phyloP scores from a whole-genome alignment of 2,797 vertebrate genomes.

The Fringilla coelebs region DNA sequence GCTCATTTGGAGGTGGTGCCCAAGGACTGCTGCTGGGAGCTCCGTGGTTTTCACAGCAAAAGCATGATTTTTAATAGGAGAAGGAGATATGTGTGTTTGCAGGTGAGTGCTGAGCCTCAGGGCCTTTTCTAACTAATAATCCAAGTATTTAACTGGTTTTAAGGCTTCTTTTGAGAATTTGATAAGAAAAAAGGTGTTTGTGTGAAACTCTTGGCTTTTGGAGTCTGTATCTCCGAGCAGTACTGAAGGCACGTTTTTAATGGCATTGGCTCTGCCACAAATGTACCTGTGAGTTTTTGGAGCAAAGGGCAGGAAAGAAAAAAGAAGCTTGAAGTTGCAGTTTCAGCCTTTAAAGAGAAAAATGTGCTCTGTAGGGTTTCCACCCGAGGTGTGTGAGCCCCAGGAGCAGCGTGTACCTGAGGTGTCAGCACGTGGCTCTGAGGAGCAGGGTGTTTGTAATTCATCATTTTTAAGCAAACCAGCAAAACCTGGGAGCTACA shows the following conservation, averaged over 20 bases:
- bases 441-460: not conserved
- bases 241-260: rapidly evolving
- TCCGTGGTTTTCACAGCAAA: rapidly evolving
- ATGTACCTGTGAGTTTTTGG: not conserved
- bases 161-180: not conserved
- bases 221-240: rapidly evolving
- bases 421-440: rapidly evolving
- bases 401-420: rapidly evolving
- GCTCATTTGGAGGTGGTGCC: rapidly evolving
- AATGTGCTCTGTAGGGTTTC: too few species aligned
- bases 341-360: not conserved
- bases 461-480: not conserved
- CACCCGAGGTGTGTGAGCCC: not conserved
- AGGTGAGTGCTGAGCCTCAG: not conserved
- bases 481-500: not conserved
- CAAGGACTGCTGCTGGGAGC: rapidly evolving
- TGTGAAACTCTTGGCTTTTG: not conserved
- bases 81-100: rapidly evolving
- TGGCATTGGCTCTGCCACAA: not conserved
- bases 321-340: not conserved
- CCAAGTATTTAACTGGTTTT: rapidly evolving
- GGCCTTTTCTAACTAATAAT: not conserved
- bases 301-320: not conserved
- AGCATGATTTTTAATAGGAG: rapidly evolving
- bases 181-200: not conserved